Conservation (phyloP, 2,888 invertebrate genomes). For the Apamea epomidion region DNA sequence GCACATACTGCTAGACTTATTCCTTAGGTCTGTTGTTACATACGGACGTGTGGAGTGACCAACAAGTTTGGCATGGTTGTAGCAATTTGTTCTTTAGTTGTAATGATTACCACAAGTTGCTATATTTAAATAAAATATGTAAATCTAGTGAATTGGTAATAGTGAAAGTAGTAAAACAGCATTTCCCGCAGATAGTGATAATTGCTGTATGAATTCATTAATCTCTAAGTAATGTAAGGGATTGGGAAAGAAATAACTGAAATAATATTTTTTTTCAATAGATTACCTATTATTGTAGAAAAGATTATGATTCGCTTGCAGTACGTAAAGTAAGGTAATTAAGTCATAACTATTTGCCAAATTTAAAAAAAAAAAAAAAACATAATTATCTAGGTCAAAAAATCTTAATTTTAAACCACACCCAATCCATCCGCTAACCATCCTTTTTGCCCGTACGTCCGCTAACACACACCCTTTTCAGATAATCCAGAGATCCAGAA, state of each 20-base stretch:
- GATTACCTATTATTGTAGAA: not conserved
- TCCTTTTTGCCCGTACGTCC: conserved; percentile 48
- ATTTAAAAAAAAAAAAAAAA: not conserved
- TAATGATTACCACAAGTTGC: too few species aligned
- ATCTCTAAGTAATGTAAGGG: not conserved
- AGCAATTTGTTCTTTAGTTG: not conserved
- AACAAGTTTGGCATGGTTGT: conserved; percentile 28
- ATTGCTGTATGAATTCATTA: conserved; percentile 15
- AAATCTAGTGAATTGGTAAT: not conserved
- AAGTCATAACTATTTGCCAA: not conserved
- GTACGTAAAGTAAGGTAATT: not conserved
- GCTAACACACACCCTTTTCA: conserved; percentile 65
- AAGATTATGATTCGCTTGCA: not conserved
- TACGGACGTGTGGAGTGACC: conserved; percentile 47
- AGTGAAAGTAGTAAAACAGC: conserved; percentile 1
- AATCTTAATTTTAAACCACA: not conserved
- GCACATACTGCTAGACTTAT: conserved; percentile 71
- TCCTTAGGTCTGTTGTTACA: conserved; percentile 62
- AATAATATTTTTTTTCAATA: not conserved
- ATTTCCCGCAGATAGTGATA: conserved; percentile 12
- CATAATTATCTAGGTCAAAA: not conserved
- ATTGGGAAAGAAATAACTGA: not conserved
- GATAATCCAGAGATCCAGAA: conserved; percentile 82
- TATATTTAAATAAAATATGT: not conserved
- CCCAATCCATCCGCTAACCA: not conserved